Evolutionary conservation across 2,113 vertebrate species (phyloP).

Genomic region (Eudyptes chrysolophus): DNA sequence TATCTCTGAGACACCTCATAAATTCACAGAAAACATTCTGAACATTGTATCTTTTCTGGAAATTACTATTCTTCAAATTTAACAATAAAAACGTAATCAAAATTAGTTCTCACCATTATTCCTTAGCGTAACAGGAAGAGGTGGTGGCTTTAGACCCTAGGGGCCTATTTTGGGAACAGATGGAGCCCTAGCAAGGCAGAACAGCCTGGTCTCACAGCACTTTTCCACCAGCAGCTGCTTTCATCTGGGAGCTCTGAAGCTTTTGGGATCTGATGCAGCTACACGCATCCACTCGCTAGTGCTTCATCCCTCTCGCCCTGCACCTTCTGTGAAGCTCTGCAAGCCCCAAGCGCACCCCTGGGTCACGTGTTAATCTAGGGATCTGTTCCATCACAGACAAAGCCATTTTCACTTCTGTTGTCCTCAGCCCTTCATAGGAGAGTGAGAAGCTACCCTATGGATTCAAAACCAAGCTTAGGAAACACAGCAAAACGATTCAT

Average conservation of each 20-base stretch:
- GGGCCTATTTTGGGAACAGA: background rate
- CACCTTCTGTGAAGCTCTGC: background rate
- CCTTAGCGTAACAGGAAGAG: background rate
- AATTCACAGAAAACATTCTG: background rate
- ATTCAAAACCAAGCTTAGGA: background rate
- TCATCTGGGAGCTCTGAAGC: background rate
- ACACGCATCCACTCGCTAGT: rapidly evolving
- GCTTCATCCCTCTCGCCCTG: background rate
- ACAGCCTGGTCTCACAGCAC: background rate
- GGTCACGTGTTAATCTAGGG: background rate
- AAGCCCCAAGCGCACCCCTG: background rate
- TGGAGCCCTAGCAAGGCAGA: background rate
- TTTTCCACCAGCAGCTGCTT: background rate
- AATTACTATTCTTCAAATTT: background rate
- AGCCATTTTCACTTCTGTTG: background rate
- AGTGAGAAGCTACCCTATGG: background rate
- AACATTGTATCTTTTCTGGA: background rate
- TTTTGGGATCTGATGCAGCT: background rate
- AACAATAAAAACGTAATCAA: background rate
- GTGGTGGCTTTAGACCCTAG: background rate
- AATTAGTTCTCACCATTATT: background rate
- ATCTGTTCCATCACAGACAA: background rate
- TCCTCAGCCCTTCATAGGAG: background rate
- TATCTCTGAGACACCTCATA: background rate
- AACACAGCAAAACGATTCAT: background rate